Conservation (phyloP, 2,888 invertebrate genomes). For the Ectemnius cavifrons region DNA sequence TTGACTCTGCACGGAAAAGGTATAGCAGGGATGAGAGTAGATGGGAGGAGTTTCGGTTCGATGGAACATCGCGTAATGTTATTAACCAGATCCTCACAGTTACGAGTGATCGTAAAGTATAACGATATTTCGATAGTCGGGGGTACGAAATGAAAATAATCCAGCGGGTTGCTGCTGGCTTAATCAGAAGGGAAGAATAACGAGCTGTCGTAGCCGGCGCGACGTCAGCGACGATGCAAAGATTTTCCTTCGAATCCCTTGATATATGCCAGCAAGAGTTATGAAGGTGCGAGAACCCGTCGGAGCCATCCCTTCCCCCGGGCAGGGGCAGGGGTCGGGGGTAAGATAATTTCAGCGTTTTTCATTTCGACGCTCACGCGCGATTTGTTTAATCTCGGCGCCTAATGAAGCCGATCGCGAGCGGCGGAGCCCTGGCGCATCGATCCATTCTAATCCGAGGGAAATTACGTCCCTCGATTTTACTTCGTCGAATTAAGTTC, state of each 20-base stretch:
- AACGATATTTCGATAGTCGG: conserved; percentile 3
- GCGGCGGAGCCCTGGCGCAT: conserved; percentile 19
- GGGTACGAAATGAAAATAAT: background rate
- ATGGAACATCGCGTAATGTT: background rate
- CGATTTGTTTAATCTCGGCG: conserved; percentile 53
- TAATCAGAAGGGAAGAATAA: background rate
- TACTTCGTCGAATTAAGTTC: conserved; percentile 43
- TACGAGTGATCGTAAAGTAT: background rate
- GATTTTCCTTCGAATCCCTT: conserved; percentile 10
- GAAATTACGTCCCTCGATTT: conserved; percentile 50
- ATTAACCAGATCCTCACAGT: background rate
- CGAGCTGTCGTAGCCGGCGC: conserved; percentile 1
- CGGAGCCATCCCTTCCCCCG: background rate
- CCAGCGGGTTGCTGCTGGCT: background rate
- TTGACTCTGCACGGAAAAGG: background rate
- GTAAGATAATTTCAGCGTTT: conserved; percentile 42
- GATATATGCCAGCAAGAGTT: conserved; percentile 20
- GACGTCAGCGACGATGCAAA: conserved; percentile 6
- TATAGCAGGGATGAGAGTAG: too few relatives aligned
- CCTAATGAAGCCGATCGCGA: conserved; percentile 52
- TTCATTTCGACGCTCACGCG: conserved; percentile 49
- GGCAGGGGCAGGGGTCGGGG: background rate
- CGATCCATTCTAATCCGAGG: conserved; percentile 52
- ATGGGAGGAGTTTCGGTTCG: background rate
- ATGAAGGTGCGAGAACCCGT: conserved; percentile 4